A percentile compares a stretch with the other conserved stretches of the same genome.
Conservation (phyloP, 2,113 vertebrate species). For the Andinoacara biseriatus region DNA sequence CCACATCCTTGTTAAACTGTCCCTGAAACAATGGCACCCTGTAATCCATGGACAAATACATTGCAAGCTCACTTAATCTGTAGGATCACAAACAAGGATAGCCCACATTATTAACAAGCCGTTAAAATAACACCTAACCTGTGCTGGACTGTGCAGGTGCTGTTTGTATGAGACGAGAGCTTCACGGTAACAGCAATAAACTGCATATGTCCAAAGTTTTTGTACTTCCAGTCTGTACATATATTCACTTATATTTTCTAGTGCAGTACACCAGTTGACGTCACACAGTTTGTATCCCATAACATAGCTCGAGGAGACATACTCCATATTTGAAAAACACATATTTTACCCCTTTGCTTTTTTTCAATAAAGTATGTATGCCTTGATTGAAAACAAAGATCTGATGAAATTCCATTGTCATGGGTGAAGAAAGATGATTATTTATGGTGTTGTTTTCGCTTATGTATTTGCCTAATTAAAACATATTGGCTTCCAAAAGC, state of each 20-base stretch:
- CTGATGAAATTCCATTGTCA: conserved; percentile 75
- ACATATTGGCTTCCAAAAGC: conserved; percentile 77
- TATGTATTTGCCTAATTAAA: conserved; percentile 81
- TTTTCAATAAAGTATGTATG: conserved; percentile 55
- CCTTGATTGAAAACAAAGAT: conserved; percentile 59
- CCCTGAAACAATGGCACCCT: conserved; percentile 41
- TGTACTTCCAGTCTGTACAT: background rate
- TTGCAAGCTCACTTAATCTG: conserved; percentile 51
- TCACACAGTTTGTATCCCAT: background rate
- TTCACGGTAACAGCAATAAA: background rate
- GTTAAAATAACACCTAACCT: conserved; percentile 54
- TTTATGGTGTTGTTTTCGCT: conserved; percentile 79
- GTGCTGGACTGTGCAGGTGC: background rate
- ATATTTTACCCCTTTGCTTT: conserved; percentile 1
- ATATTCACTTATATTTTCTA: background rate
- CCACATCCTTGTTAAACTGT: conserved; percentile 7
- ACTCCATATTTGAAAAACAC: background rate
- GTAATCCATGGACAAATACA: conserved; percentile 59
- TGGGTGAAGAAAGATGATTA: conserved; percentile 73
- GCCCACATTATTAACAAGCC: conserved; percentile 52
- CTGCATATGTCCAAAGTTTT: background rate
- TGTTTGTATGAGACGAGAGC: background rate
- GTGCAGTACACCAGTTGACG: background rate
- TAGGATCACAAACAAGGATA: conserved; percentile 38
- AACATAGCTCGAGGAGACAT: background rate